phyloP scores from a whole-genome alignment of 2,888 invertebrate species.

The Phania funesta region DNA sequence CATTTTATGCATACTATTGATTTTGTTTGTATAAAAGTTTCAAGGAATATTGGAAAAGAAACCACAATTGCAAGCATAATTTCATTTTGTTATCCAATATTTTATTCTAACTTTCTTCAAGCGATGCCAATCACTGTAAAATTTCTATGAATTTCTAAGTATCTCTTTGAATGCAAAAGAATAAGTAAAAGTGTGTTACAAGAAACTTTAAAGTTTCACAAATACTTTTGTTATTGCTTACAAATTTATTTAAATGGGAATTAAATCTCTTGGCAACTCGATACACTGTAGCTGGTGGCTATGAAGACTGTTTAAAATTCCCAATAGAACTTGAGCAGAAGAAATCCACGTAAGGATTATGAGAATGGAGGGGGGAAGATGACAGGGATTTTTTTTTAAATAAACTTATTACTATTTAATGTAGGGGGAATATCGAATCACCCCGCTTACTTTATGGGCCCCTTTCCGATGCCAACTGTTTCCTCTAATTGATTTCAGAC shows the following conservation, averaged over 20 bases:
- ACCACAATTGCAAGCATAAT: constrained; percentile 46
- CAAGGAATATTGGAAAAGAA: constrained; percentile 17
- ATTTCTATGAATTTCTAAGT: constrained; percentile 2
- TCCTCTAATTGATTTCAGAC: too few relatives aligned
- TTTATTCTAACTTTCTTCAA: background rate
- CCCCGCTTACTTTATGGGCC: too few relatives aligned
- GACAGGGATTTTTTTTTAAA: too few relatives aligned
- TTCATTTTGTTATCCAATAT: background rate
- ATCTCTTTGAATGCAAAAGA: background rate
- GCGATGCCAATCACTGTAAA: background rate
- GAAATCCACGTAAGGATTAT: background rate
- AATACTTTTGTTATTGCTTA: constrained; percentile 10
- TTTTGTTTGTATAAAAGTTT: constrained; percentile 29
- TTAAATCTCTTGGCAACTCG: constrained; percentile 8
- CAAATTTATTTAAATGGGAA: constrained; percentile 23
- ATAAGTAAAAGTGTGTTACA: background rate
- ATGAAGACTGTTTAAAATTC: background rate
- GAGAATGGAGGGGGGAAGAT: too few relatives aligned
- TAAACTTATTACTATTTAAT: too few relatives aligned
- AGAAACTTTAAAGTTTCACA: background rate
- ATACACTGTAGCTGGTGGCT: background rate
- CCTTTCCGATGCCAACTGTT: too few relatives aligned
- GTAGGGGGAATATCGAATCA: too few relatives aligned
- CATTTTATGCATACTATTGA: background rate
- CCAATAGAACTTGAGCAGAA: background rate